Conservation (phyloP, 2,797 vertebrate species). For the Sebastes hubbsi region DNA sequence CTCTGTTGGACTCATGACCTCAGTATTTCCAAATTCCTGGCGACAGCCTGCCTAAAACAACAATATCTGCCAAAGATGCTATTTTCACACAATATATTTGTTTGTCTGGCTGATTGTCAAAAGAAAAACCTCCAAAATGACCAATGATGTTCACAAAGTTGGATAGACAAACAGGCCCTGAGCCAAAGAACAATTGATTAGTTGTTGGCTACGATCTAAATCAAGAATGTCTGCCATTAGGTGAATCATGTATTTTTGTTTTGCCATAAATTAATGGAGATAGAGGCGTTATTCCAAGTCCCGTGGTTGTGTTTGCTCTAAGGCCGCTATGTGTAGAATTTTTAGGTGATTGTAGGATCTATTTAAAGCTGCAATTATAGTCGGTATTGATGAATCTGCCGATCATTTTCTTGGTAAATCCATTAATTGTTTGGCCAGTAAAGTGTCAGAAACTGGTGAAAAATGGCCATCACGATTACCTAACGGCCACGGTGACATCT, state of each 20-base stretch:
- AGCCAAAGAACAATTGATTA: slow-evolving; percentile 3
- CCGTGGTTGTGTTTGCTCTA: not conserved
- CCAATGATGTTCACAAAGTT: not conserved
- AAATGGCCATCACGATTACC: not conserved
- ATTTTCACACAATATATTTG: not conserved
- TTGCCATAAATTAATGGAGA: not conserved
- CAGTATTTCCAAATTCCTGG: not conserved
- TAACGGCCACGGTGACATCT: not conserved
- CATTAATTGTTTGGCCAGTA: not conserved
- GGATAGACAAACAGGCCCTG: not conserved
- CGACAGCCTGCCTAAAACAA: not conserved
- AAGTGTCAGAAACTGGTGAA: not conserved
- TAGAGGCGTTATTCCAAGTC: not conserved
- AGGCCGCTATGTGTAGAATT: not conserved
- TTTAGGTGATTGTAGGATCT: not conserved
- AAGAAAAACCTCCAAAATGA: not conserved
- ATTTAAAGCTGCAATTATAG: not conserved
- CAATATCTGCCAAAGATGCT: not conserved
- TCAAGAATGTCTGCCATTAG: not conserved
- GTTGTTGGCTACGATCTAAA: not conserved
- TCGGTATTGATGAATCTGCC: not conserved
- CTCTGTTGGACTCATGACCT: not conserved
- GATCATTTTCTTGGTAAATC: not conserved
- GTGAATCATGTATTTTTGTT: not conserved
- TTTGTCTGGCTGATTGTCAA: not conserved